phyloP scores from a whole-genome alignment of 2,797 vertebrate genomes.

The Zalophus californianus region DNA sequence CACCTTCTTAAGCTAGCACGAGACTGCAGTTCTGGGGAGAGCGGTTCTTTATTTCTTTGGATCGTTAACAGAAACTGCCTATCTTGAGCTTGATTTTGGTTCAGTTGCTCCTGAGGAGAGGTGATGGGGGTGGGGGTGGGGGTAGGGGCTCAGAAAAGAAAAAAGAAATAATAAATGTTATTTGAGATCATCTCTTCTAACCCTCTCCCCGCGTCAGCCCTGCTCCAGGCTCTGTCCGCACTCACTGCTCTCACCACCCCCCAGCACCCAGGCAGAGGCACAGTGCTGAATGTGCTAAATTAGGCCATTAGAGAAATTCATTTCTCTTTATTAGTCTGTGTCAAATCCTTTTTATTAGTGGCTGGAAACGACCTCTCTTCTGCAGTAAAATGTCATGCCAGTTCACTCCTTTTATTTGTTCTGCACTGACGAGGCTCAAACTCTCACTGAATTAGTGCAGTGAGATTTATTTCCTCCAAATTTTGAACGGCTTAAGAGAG shows the following conservation, averaged over 20 bases:
- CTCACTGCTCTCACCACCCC: not conserved
- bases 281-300: conserved; percentile 89
- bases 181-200: conserved; percentile 57
- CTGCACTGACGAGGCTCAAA: conserved; percentile 86
- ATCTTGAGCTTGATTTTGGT: conserved; percentile 67
- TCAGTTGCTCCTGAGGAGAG: conserved; percentile 52
- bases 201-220: not conserved
- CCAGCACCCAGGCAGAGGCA: conserved; percentile 78
- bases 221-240: conserved; percentile 15
- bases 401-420: conserved; percentile 89
- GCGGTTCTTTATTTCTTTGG: conserved; percentile 61
- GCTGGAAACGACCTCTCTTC: conserved; percentile 89
- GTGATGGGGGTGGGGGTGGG: not conserved
- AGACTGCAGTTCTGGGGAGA: conserved; percentile 60
- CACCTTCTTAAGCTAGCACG: conserved; percentile 77
- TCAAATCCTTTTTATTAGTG: conserved; percentile 91
- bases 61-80: conserved; percentile 46
- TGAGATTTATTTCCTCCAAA: conserved; percentile 88
- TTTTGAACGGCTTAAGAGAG: conserved; percentile 84
- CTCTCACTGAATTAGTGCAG: conserved; percentile 85
- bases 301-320: conserved; percentile 91
- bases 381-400: conserved; percentile 90
- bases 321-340: conserved; percentile 91
- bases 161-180: conserved; percentile 71
- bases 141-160: not conserved